These are phyloP conservation scores for Reticulitermes lucifugus DNA, from an alignment of 2,888 invertebrate species.

Conservation along the genomic window DNA sequence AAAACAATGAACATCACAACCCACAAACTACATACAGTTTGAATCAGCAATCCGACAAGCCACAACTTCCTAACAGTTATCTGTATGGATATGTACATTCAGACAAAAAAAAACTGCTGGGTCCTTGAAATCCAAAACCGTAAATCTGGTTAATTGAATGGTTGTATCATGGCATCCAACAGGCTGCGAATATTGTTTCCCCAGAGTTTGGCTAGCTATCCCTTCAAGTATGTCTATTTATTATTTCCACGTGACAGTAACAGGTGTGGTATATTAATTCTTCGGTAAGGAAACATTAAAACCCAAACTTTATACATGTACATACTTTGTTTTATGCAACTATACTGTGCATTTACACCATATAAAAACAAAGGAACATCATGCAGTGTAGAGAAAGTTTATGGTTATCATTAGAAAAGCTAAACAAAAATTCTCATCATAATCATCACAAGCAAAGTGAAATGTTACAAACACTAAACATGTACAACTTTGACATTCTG, in stretches of 20 bases:
- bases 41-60: too few species aligned
- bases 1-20: too few species aligned
- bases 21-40: too few species aligned
- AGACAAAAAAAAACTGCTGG: too few species aligned
- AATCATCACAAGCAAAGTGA: slow-evolving; percentile 17
- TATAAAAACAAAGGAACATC: slow-evolving; percentile 37
- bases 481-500: slow-evolving; percentile 12
- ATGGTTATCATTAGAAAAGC: slow-evolving; percentile 27
- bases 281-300: slow-evolving; percentile 12
- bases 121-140: too few species aligned
- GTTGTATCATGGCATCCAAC: too few species aligned
- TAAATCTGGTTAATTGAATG: too few species aligned
- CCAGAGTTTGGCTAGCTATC: neutral
- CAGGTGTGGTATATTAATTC: neutral
- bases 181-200: too few species aligned
- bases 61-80: too few species aligned
- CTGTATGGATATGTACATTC: too few species aligned
- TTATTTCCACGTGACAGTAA: neutral
- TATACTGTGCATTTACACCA: slow-evolving; percentile 46
- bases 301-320: neutral
- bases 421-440: neutral
- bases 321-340: slow-evolving; percentile 45
- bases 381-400: slow-evolving; percentile 38
- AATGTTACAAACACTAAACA: slow-evolving; percentile 12
- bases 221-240: neutral